These are phyloP conservation scores for Lithobates sylvaticus DNA, from an alignment of 2,797 vertebrate species.

Conservation along the genomic window DNA sequence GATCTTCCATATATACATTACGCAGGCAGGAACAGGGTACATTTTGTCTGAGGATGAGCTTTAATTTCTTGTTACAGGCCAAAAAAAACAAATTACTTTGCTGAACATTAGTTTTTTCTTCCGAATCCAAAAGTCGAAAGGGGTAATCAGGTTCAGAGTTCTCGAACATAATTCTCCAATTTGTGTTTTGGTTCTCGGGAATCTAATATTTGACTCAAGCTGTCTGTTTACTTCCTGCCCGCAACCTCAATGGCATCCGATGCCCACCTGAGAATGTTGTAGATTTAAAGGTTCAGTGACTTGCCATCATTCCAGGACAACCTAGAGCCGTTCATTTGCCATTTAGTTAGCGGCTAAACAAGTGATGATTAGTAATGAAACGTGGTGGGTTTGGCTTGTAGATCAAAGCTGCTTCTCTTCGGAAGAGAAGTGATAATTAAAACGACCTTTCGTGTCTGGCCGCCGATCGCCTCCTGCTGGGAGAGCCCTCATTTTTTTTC, in stretches of 20 bases:
- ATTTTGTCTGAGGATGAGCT: too few species aligned
- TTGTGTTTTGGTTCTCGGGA: neutral
- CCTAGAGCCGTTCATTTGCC: neutral
- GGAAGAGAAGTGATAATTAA: neutral
- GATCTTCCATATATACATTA: too few species aligned
- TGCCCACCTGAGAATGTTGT: too few species aligned
- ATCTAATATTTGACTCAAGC: slow-evolving; percentile 1
- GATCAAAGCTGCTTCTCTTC: neutral
- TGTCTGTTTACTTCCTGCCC: neutral
- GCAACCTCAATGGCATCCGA: too few species aligned
- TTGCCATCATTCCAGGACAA: neutral
- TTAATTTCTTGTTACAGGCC: too few species aligned
- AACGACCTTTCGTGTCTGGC: neutral
- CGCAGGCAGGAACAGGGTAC: too few species aligned
- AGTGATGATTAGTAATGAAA: neutral
- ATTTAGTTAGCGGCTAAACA: neutral
- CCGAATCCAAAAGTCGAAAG: too few species aligned
- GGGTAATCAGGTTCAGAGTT: too few species aligned
- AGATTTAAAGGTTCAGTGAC: too few species aligned
- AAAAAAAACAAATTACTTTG: too few species aligned
- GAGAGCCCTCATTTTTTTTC: neutral
- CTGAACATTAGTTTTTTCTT: too few species aligned
- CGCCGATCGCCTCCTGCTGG: neutral
- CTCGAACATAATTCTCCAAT: too few species aligned
- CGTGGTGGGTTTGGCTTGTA: neutral